Percentiles rank a stretch among this genome's conserved stretches.
phyloP scores from a whole-genome alignment of 2,888 invertebrate species.

The Idaea biselata region DNA sequence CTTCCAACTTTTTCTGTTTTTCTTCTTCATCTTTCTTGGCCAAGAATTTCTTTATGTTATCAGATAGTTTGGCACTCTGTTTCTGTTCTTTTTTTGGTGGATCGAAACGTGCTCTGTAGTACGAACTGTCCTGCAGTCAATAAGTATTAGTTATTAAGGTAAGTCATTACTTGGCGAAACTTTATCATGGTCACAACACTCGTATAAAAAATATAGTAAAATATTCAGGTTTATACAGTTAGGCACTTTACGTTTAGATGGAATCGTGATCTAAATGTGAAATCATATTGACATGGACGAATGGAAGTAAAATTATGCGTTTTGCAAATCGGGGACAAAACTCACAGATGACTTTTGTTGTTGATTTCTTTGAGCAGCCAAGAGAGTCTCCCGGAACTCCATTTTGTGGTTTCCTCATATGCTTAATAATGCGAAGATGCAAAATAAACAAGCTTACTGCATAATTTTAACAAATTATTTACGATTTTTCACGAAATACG shows the following conservation, averaged over 20 bases:
- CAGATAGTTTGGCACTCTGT: slow-evolving; percentile 84
- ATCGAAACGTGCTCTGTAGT: slow-evolving; percentile 89
- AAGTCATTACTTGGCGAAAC: background rate
- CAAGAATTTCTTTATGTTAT: slow-evolving; percentile 90
- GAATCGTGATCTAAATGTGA: background rate
- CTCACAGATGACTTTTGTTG: slow-evolving; percentile 79
- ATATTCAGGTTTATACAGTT: background rate
- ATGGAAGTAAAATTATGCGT: slow-evolving; percentile 24
- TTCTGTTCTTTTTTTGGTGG: slow-evolving; percentile 90
- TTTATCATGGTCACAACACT: slow-evolving; percentile 9
- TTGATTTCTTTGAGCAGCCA: slow-evolving; percentile 77
- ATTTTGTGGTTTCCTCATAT: slow-evolving; percentile 42
- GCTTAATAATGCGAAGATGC: slow-evolving; percentile 20
- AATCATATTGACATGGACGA: slow-evolving; percentile 9
- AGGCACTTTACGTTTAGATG: background rate
- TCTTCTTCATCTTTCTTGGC: slow-evolving; percentile 92
- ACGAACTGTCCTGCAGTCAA: slow-evolving; percentile 67
- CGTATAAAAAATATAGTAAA: background rate
- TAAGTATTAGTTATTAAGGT: slow-evolving; percentile 6
- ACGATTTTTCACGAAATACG: slow-evolving; percentile 69
- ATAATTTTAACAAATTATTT: slow-evolving; percentile 59
- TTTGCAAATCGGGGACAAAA: slow-evolving; percentile 39
- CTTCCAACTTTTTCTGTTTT: slow-evolving; percentile 81
- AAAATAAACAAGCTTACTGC: slow-evolving; percentile 37
- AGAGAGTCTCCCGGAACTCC: slow-evolving; percentile 74